Evolutionary conservation across 2,113 vertebrate genomes (phyloP), one percentile per base, ranked within the genome.

Genomic region (Telmatochromis bifrenatus): DNA sequence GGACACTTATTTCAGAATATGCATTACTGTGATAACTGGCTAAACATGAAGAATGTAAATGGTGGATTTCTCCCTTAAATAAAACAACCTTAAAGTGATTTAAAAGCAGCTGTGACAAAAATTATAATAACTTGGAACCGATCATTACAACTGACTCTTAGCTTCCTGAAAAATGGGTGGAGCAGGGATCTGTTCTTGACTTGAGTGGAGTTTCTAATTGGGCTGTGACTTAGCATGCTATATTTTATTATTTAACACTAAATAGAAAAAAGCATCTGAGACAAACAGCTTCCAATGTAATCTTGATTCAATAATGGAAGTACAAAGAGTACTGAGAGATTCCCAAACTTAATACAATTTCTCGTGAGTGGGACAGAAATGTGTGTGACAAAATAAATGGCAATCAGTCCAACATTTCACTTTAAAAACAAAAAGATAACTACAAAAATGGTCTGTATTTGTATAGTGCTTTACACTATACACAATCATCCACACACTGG

Each of bases 291-390:
- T 39, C 7, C 5, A 70, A 70, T 42, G 35, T 14, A 14, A 70
- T 65, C 31, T 65, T 65, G n/a, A 39, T 70, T 13, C 2, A 39
- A 11, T 39, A 70, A 39, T 39, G 5, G 35, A 70, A 70, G 35
- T 39, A 70, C n/a, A 70, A 23, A 6, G n/a, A 13, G 7, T 9
- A 39, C 35, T 68, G 0, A 68, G 33, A 68, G 62, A 13, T 68
- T 23, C n/a, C 11, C 35, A 39, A 68, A 68, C 4, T 39, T 68
- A 39, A 2, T 21, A 42, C 62, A 1, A 70, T 42, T 9, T n/a
- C 12, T 42, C 0, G 0, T 39, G n/a, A 70, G 12, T 70, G 35
- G 62, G 62, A 42, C 62, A 23, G 0, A 70, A 0, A 23, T 23
- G 12, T 70, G 35, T 70, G 62, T 39, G n/a, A 21, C 37, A 70